Base-by-base conservation (phyloP, 1,140 invertebrate species). In the Lethocerus indicus region DNA sequence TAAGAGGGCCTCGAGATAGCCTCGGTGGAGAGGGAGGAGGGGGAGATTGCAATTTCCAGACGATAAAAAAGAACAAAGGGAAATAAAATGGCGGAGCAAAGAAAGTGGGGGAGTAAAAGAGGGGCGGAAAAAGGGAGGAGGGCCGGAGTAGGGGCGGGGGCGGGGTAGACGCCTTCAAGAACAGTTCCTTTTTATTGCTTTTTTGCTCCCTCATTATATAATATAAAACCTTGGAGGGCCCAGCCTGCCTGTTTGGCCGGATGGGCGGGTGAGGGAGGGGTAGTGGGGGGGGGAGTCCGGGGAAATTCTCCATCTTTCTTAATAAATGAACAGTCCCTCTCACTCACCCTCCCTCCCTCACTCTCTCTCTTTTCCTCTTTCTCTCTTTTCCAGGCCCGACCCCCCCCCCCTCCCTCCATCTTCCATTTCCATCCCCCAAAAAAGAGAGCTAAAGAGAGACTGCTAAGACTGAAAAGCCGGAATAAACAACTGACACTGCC, bases 21-120 rank as follows among this genome's bases (percentile, higher is more conserved):
- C n/a, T n/a, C n/a, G n/a, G n/a, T n/a, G 41, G 3, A n/a, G 41
- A 28, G 44, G 37, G 36, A 40, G 35, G 27, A 27, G 36, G 50
- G 32, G 42, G 26, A 39, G 54, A 37, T 42, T 45, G 51, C 39
- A 54, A 54, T 54, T 54, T 54, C 53, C 40, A 54, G 49, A 54
- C 49, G 48, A 51, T 54, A 50, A 54, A 54, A 54, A 54, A 54
- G 53, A 54, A 54, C 53, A 54, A 54, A 54, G 53, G 53, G 53
- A 52, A 52, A 50, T 56, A 56, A 56, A 56, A 56, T 56, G 51
- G 49, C 49, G 39, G 40, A 26, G 40, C n/a, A 23, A 20, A 24
- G 18, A 40, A 42, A 27, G 45, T 32, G 18, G 37, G 41, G 37
- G 4, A 23, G 3, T 14, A 13, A 27, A 32, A 43, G 23, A 5